Evolutionary conservation across 2,797 vertebrate species (phyloP).

Genomic region (Nannoperca australis): DNA sequence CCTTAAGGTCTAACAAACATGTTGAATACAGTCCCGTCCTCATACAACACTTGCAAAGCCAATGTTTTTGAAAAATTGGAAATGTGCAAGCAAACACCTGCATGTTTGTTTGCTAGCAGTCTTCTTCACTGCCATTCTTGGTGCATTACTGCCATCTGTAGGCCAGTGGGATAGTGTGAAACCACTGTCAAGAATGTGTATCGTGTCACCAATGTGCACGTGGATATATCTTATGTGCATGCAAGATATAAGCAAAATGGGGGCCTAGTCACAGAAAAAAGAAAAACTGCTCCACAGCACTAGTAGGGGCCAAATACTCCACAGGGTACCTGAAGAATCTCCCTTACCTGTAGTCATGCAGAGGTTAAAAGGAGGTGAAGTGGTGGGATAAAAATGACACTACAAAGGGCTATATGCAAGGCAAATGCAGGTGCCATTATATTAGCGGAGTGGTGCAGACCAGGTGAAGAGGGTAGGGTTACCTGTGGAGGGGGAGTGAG

Average conservation of each 20-base stretch:
- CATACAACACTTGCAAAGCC: not conserved
- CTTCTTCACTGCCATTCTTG: not conserved
- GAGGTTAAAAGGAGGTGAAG: conserved; percentile 22
- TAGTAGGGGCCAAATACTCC: not conserved
- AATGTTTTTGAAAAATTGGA: not conserved
- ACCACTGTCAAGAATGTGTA: not conserved
- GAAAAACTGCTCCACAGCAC: not conserved
- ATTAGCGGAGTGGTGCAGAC: conserved; percentile 24
- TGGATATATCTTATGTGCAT: not conserved
- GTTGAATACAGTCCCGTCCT: not conserved
- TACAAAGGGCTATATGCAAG: conserved; percentile 16
- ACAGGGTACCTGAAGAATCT: not conserved
- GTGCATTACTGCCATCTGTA: not conserved
- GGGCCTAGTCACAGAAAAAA: not conserved
- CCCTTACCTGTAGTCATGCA: conserved; percentile 43
- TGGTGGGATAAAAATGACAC: conserved; percentile 16
- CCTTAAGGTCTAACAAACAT: not conserved
- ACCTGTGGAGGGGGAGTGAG: conserved; percentile 89
- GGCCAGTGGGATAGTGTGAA: not conserved
- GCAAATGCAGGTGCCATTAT: conserved; percentile 14
- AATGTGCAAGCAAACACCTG: not conserved
- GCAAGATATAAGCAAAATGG: not conserved
- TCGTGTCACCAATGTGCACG: not conserved
- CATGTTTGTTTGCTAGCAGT: not conserved
- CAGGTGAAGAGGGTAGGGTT: conserved; percentile 74